Conservation (phyloP, 2,113 vertebrate genomes). For the Rutilus rutilus region DNA sequence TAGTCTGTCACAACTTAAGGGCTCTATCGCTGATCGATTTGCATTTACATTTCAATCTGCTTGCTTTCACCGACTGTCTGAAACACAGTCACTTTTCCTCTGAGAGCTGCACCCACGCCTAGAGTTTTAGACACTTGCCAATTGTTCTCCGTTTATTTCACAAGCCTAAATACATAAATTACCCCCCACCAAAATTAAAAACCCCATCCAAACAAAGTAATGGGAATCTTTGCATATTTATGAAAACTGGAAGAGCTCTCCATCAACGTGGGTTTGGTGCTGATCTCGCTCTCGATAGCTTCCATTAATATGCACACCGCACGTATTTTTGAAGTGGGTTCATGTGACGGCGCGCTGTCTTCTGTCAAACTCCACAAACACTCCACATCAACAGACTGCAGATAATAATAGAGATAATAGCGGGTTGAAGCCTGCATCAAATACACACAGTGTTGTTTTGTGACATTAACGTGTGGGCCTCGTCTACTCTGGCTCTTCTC, state of each 20-base stretch:
- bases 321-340: slow-evolving; percentile 18
- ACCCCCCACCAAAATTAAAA: not conserved
- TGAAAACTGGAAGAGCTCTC: slow-evolving; percentile 19
- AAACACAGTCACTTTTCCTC: not conserved
- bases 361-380: slow-evolving; percentile 20
- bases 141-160: slow-evolving; percentile 10
- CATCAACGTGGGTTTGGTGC: not conserved
- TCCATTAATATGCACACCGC: slow-evolving; percentile 15
- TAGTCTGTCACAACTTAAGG: not conserved
- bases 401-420: slow-evolving; percentile 5
- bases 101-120: not conserved
- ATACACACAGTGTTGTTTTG: slow-evolving; percentile 1
- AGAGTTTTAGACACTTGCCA: not conserved
- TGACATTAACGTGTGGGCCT: slow-evolving; percentile 2
- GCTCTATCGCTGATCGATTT: not conserved
- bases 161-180: slow-evolving; percentile 32
- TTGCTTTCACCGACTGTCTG: not conserved
- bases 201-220: slow-evolving; percentile 19
- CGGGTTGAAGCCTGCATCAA: not conserved
- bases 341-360: not conserved
- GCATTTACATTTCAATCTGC: slow-evolving; percentile 17
- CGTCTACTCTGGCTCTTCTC: not conserved
- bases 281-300: not conserved
- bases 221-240: slow-evolving; percentile 35
- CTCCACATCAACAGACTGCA: not conserved